phyloP scores from a whole-genome alignment of 30 jellyfish, hydroid and myxozoan species.

The Cassiopea andromeda region DNA sequence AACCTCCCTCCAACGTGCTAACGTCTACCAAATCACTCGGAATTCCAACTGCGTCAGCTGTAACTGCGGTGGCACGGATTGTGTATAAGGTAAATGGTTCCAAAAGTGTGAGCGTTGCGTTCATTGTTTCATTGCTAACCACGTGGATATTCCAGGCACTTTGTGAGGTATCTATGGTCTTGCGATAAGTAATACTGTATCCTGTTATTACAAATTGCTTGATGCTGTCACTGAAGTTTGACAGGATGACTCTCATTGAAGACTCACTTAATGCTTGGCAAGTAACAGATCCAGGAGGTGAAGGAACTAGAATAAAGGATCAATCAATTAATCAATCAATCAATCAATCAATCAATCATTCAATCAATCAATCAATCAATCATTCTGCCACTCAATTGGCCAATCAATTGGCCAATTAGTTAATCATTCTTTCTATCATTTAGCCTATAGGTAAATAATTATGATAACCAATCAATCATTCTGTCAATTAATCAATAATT shows the following conservation, averaged over 20 bases:
- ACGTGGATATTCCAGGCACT: conserved; percentile 46
- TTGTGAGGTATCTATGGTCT: conserved; percentile 33
- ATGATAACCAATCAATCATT: not conserved
- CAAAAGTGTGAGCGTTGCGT: conserved; percentile 37
- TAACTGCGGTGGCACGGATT: conserved; percentile 57
- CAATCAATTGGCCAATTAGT: not conserved
- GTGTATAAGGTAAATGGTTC: conserved; percentile 53
- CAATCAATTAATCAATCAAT: not conserved
- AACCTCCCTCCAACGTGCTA: conserved; percentile 77
- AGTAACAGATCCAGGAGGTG: conserved; percentile 33
- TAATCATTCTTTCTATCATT: not conserved
- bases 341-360: not conserved
- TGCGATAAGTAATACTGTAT: conserved; percentile 36
- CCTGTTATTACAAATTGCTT: conserved; percentile 31
- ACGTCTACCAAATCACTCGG: conserved; percentile 47
- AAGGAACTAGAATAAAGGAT: conserved; percentile 34
- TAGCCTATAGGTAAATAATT: not conserved
- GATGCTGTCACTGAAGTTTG: conserved; percentile 22
- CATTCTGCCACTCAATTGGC: not conserved
- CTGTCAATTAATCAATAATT: not conserved
- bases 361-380: not conserved
- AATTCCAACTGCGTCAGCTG: conserved; percentile 47
- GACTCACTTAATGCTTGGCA: conserved; percentile 42
- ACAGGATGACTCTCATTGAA: conserved; percentile 21
- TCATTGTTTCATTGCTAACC: not conserved